Base-by-base conservation (phyloP, 2,888 invertebrate genomes). In the Brachynemurus nebulosus region DNA sequence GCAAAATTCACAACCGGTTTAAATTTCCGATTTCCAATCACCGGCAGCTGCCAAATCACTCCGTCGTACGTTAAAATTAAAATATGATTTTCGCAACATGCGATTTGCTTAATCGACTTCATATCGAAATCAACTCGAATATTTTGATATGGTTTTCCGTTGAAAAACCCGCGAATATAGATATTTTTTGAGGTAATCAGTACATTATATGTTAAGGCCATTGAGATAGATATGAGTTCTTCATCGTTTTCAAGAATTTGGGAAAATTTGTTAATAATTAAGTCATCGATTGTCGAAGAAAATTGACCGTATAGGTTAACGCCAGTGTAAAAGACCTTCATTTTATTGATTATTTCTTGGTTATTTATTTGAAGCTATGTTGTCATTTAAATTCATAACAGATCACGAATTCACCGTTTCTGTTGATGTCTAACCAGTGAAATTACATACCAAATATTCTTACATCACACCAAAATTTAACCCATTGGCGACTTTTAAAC, bases 291-390 rank as follows among this genome's bases (percentile, higher is more conserved):
- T 12, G 19, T 16, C 14, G 51, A 47, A 42, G 47, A 45, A 44
- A 58, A 54, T 49, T 65, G 63, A 25, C 58, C 57, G 54, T 62
- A 64, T 43, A 63, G 54, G 57, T 66, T 66, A 47, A 63, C 64
- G 41, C 66, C 66, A 40, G 54, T 58, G 51, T 57, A 61, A 51
- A 56, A 58, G 27, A 65, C 55, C 50, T 54, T 61, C 65, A 66
- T 64, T 40, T 45, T 60, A 61, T 60, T 50, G 59, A 59, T 60
- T 57, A 43, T 47, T 41, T 44, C 40, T 43, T 37, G 16, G 33
- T 20, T 19, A 27, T 16, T 40, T 36, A 36, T 36, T 36, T 36
- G 16, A n/a, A 14, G 8, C 9, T 27, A 2, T 27, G n/a, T n/a
- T n/a, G n/a, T n/a, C n/a, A n/a, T n/a, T n/a, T n/a, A n/a, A n/a